Percentiles rank a stretch among this genome's conserved stretches.
phyloP scores from a whole-genome alignment of 2,888 invertebrate genomes.

The Reticulitermes lucifugus region DNA sequence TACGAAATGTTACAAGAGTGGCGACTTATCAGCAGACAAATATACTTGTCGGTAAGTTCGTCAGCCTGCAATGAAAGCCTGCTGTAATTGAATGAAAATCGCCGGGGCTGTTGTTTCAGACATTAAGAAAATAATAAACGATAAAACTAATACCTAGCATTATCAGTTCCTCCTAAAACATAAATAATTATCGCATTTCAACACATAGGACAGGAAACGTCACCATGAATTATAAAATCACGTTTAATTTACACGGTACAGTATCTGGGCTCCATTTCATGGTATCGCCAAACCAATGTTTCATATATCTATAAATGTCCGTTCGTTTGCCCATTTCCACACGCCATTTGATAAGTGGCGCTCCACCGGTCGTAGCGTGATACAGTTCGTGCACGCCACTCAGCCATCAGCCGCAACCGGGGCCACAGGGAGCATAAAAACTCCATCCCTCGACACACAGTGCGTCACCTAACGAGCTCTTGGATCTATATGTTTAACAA shows the following conservation, averaged over 20 bases:
- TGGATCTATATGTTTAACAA: no score
- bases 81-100: neutral
- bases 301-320: constrained; percentile 21
- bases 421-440: no score
- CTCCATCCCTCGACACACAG: no score
- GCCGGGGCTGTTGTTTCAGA: neutral
- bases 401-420: neutral
- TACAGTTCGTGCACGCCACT: neutral
- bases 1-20: no score
- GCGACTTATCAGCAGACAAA: neutral
- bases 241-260: neutral
- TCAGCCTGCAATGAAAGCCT: neutral
- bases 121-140: constrained; percentile 7
- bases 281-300: neutral
- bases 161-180: no score
- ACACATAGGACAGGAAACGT: constrained; percentile 7
- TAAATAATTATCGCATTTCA: constrained; percentile 3
- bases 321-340: constrained; percentile 7
- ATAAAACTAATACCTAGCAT: constrained; percentile 1
- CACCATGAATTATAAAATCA: neutral
- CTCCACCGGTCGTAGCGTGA: neutral
- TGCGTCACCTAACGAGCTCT: no score
- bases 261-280: neutral
- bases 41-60: neutral
- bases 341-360: constrained; percentile 14